A percentile compares a stretch with the other conserved stretches of the same genome.
These are phyloP conservation scores for Hippocampus zosterae DNA, from an alignment of 2,113 vertebrate genomes.

Conservation along the genomic window DNA sequence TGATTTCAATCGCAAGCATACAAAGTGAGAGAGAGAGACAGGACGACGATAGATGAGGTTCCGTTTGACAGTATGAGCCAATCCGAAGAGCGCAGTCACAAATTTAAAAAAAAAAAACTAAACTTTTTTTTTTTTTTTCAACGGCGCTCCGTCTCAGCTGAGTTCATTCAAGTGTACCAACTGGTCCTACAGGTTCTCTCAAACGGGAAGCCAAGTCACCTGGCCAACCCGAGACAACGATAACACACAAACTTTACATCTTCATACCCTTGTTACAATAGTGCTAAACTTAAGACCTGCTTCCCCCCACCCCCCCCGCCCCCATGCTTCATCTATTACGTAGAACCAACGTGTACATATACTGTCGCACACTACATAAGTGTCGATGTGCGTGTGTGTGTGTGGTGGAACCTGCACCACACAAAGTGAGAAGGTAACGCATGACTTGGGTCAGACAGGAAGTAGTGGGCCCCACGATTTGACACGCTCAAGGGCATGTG, in stretches of 20 bases:
- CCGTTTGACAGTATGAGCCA: constrained; percentile 39
- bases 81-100: constrained; percentile 39
- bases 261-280: constrained; percentile 71
- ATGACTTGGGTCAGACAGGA: constrained; percentile 62
- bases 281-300: constrained; percentile 75
- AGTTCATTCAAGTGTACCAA: constrained; percentile 25
- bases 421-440: constrained; percentile 65
- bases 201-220: constrained; percentile 45
- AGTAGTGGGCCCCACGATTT: constrained; percentile 56
- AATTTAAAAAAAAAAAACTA: not conserved
- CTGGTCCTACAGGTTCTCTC: constrained; percentile 18
- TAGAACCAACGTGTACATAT: constrained; percentile 56
- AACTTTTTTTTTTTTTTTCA: too few species aligned
- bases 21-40: constrained; percentile 24
- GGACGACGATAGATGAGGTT: constrained; percentile 28
- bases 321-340: constrained; percentile 66
- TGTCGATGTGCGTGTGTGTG: constrained; percentile 24
- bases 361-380: constrained; percentile 51
- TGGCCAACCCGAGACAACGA: constrained; percentile 52
- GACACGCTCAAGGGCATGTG: constrained; percentile 14
- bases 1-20: constrained; percentile 40
- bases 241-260: constrained; percentile 55
- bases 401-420: constrained; percentile 74
- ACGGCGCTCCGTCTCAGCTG: not conserved
- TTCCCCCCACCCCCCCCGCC: too few species aligned